phyloP scores from a whole-genome alignment of 2,797 vertebrate species.

The Xyrichtys novacula region DNA sequence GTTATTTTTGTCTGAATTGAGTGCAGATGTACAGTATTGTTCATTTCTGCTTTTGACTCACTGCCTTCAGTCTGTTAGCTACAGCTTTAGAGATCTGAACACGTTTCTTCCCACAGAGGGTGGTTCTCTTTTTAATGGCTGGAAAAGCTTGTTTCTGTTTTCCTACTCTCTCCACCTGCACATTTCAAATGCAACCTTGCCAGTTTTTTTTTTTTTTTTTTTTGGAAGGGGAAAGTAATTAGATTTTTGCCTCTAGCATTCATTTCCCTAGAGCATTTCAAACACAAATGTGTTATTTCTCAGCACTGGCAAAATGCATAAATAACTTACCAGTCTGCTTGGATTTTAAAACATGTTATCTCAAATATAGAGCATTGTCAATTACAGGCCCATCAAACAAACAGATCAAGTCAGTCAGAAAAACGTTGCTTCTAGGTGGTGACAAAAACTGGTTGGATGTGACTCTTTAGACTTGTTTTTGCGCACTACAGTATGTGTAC shows the following conservation, averaged over 20 bases:
- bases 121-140: background rate
- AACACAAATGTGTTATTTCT: background rate
- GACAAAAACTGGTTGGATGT: too few species aligned
- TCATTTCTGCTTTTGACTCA: background rate
- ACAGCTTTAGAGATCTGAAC: background rate
- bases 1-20: too few species aligned
- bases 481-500: too few species aligned
- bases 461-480: too few species aligned
- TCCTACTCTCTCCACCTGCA: background rate
- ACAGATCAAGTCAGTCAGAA: too few species aligned
- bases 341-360: too few species aligned
- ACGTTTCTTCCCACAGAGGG: background rate
- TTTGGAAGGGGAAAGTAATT: background rate
- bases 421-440: too few species aligned
- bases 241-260: background rate
- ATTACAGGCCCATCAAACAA: too few species aligned
- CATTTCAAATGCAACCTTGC: constrained; percentile 3
- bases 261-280: background rate
- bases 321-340: too few species aligned
- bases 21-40: background rate
- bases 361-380: too few species aligned
- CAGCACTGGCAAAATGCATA: background rate
- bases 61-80: background rate
- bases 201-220: constrained; percentile 13
- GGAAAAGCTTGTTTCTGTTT: constrained; percentile 39